Evolutionary conservation across 2,797 vertebrate species (phyloP).

Genomic region (Apodemus agrarius): DNA sequence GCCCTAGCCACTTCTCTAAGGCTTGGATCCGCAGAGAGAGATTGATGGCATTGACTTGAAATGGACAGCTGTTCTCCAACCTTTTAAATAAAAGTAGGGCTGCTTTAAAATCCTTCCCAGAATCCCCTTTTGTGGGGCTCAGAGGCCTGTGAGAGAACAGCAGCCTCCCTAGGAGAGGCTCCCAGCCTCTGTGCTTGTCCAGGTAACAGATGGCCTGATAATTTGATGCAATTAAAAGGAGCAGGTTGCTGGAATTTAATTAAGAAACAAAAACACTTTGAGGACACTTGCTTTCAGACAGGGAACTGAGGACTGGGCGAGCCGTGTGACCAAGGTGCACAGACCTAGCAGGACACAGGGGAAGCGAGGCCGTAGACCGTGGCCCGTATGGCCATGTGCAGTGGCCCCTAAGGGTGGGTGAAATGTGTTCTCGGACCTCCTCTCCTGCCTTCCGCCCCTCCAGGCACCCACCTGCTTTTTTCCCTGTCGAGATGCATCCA

Average conservation of each 20-base stretch:
- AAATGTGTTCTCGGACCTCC: background rate
- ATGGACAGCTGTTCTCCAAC: background rate
- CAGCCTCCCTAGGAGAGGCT: background rate
- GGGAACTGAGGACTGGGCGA: background rate
- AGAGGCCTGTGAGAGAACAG: background rate
- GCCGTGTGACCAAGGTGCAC: background rate
- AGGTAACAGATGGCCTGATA: conserved; percentile 67
- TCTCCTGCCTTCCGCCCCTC: too few relatives aligned
- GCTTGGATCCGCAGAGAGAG: background rate
- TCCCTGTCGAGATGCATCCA: background rate
- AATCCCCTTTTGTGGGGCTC: background rate
- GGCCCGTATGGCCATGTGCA: background rate
- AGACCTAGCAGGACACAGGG: background rate
- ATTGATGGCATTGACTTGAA: background rate
- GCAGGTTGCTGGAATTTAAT: conserved; percentile 63
- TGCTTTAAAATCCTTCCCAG: conserved; percentile 39
- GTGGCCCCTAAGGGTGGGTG: background rate
- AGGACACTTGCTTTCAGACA: conserved; percentile 24
- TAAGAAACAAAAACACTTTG: conserved; percentile 52
- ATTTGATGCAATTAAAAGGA: conserved; percentile 55
- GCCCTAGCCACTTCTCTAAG: background rate
- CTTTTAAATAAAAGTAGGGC: background rate
- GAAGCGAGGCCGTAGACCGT: fast-evolving
- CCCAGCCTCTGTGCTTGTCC: background rate
- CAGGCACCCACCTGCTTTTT: background rate